Base-by-base conservation (phyloP, 1,140 invertebrate species). In the Orussus abietinus region DNA sequence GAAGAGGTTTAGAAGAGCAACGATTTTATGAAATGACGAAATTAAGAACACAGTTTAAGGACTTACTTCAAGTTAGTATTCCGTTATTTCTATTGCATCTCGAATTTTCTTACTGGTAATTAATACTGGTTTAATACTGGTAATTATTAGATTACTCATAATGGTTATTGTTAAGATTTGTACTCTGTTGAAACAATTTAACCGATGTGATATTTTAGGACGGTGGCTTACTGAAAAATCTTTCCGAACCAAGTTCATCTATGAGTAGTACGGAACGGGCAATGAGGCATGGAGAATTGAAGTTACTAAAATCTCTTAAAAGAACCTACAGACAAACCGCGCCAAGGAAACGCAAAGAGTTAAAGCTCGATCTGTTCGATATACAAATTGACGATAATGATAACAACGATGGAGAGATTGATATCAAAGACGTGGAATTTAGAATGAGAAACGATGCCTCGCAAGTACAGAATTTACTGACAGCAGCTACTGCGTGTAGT, bases 11-110 rank as follows among this genome's bases (percentile, higher is more conserved):
- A 3, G 94, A 98, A 69, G 95, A 98, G 61, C 94, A 98, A 64
- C 76, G 95, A 36, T 90, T 99, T 65, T 98, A 97, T 60, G 95
- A 98, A 74, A 87, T 96, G 57, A 93, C 86, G 0, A 98, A 98
- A 77, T 69, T 99, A 3, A 77, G 92, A 20, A 75, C 83, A 22
- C 96, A 98, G 69, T 94, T 98, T 63, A 81, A 86, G 64, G 82
- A 89, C 33, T 76, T 96, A 22, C 69, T 97, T 21, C 79, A 86
- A 69, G 86, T 87, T 55, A 45, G 45, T 15, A 19, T 29, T 14
- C n/a, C n/a, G n/a, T n/a, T n/a, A n/a, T n/a, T n/a, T n/a, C n/a
- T n/a, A n/a, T n/a, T n/a, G n/a, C n/a, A n/a, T n/a, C n/a, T n/a
- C n/a, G n/a, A n/a, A n/a, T n/a, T n/a, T n/a, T n/a, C n/a, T n/a